Evolutionary conservation across 2,113 vertebrate species (phyloP).

Genomic region (Tonatia bakeri): DNA sequence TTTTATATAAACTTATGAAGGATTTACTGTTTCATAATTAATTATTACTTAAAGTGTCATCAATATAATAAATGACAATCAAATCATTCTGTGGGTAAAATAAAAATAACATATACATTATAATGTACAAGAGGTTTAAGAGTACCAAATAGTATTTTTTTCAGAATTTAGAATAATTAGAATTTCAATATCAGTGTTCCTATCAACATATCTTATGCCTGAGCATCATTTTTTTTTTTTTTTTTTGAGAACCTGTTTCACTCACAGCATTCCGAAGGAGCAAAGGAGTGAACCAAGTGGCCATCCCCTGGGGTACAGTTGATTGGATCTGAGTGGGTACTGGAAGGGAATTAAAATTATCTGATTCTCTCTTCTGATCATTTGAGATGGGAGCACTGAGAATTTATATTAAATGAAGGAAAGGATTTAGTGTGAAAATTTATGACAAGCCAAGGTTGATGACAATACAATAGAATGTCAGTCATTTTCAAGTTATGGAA

Average conservation of each 20-base stretch:
- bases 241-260: not conserved
- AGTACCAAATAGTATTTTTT: not conserved
- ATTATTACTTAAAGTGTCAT: not conserved
- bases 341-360: not conserved
- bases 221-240: not conserved
- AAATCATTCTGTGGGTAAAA: not conserved
- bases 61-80: not conserved
- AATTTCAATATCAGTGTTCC: not conserved
- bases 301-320: not conserved
- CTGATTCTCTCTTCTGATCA: not conserved
- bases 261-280: not conserved
- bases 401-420: not conserved
- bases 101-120: not conserved
- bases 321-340: not conserved
- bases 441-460: not conserved
- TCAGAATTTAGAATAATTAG: not conserved
- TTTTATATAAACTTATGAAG: not conserved
- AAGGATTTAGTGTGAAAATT: not conserved
- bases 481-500: not conserved
- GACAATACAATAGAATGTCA: not conserved
- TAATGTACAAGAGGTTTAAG: fast-evolving
- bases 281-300: not conserved
- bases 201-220: not conserved
- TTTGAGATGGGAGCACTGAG: not conserved
- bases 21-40: fast-evolving